phyloP scores from a whole-genome alignment of 2,888 invertebrate genomes.

The Drosophila emarginata region DNA sequence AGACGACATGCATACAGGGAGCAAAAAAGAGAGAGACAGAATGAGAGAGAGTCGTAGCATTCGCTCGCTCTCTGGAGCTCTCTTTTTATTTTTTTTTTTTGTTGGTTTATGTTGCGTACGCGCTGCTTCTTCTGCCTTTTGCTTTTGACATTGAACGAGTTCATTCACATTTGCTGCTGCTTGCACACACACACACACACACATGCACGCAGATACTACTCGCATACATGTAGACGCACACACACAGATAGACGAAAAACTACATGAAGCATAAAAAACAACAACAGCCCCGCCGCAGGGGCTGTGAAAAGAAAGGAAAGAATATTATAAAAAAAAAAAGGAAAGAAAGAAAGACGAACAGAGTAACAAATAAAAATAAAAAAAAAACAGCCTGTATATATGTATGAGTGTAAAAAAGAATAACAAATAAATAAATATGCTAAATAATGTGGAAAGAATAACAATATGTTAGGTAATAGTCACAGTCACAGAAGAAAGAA shows the following conservation, averaged over 20 bases:
- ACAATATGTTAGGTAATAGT: conserved; percentile 42
- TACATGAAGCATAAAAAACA: conserved; percentile 67
- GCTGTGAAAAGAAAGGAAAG: conserved; percentile 39
- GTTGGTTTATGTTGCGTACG: conserved; percentile 64
- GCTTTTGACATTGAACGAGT: conserved; percentile 83
- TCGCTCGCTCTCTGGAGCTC: conserved; percentile 32
- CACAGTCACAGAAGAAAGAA: not conserved
- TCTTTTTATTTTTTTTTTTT: conserved; percentile 29
- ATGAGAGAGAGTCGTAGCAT: conserved; percentile 10
- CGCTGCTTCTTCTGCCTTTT: conserved; percentile 23
- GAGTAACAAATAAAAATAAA: too few relatives aligned
- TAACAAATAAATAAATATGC: conserved; percentile 69
- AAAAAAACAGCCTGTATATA: not conserved
- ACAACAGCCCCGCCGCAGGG: conserved; percentile 32
- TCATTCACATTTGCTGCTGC: conserved; percentile 81
- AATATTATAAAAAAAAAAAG: conserved; percentile 2
- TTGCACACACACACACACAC: conserved; percentile 24
- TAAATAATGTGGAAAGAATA: conserved; percentile 70
- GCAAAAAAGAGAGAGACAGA: conserved; percentile 9
- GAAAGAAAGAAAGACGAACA: conserved; percentile 29
- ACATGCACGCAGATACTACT: conserved; percentile 52
- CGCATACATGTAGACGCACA: conserved; percentile 36
- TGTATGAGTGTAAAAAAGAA: conserved; percentile 31
- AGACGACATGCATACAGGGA: not conserved
- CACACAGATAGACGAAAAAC: conserved; percentile 56